A percentile compares a stretch with the other conserved stretches of the same genome.
These are phyloP conservation scores for Cosmorhoe ocellata DNA, from an alignment of 2,888 invertebrate species.

Conservation along the genomic window DNA sequence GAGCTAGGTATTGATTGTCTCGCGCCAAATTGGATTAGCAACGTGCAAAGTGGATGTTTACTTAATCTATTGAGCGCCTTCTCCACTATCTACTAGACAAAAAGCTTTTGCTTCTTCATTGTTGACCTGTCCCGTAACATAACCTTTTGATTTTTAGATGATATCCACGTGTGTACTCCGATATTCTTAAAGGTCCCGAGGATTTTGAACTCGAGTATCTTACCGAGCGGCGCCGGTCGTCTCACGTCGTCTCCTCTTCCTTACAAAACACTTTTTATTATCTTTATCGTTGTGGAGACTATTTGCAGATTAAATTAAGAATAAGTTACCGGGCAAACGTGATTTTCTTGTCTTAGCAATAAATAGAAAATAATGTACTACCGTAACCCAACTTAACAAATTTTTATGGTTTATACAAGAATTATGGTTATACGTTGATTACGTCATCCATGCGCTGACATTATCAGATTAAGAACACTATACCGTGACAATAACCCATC, in stretches of 20 bases:
- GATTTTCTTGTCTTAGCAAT: background rate
- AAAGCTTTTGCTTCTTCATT: no score
- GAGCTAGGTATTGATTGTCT: constrained; percentile 7
- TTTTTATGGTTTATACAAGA: no score
- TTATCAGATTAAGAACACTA: no score
- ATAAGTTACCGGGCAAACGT: background rate
- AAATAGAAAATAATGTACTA: no score
- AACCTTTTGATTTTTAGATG: background rate
- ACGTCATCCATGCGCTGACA: no score
- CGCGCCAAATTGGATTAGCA: background rate
- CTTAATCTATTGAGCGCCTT: background rate
- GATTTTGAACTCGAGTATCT: constrained; percentile 18
- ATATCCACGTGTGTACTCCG: constrained; percentile 4
- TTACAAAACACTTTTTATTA: constrained; percentile 20
- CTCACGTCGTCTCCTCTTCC: constrained; percentile 7
- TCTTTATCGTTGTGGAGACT: constrained; percentile 16
- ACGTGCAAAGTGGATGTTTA: background rate
- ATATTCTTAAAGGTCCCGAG: constrained; percentile 12
- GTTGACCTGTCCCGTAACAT: no score
- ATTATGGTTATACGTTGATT: no score
- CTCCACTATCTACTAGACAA: no score
- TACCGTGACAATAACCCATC: no score
- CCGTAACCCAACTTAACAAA: no score
- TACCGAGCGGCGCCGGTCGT: constrained; percentile 16
- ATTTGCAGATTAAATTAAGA: constrained; percentile 10